Evolutionary conservation across 2,797 vertebrate genomes (phyloP), one percentile per base, ranked within the genome.

Genomic region (Leuciscus waleckii): DNA sequence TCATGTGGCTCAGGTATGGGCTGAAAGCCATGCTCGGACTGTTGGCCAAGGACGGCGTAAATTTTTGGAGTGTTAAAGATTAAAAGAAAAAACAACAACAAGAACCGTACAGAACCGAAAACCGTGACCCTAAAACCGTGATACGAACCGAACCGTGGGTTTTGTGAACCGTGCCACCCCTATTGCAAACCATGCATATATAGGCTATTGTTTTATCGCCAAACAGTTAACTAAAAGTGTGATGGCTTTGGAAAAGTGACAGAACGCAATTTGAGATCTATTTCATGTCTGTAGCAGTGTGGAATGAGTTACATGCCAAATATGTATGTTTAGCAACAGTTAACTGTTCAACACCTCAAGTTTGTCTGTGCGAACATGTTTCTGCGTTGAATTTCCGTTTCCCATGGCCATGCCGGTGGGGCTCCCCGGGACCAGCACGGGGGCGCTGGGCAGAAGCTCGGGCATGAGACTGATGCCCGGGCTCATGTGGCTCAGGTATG

Each of bases 361-460:
- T 94, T 98, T 99, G 95, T 99, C 98, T 75, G 97, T 97, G 93
- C 98, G 97, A 92, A 96, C 91, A 91, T 95, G 95, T 93, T 99
- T 99, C 92, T 97, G 97, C 84, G 92, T 92, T 35, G 95, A 92
- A 93, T 95, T 95, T 93, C 96, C 95, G 90, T 97, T 97, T 80
- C 96, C 95, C 89, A 98, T 92, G 87, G 96, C 90, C 83, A 96
- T 89, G 87, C 97, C 93, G 37, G 96, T 94, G 69, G 97, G 97
- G 93, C 98, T 98, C 91, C 98, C 97, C 26, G 97, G 95, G 91
- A 98, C 95, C 94, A 99, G 94, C 91, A 98, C 93, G 90, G 97
- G 97, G 75, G 96, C 92, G 93, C 96, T 98, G 94, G 96, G 97
- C 94, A 99, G 90, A 92, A 99, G 94, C 93, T 99, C 98, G 87